phyloP scores from a whole-genome alignment of 1,140 invertebrate genomes.

The Drosophila lowei region DNA sequence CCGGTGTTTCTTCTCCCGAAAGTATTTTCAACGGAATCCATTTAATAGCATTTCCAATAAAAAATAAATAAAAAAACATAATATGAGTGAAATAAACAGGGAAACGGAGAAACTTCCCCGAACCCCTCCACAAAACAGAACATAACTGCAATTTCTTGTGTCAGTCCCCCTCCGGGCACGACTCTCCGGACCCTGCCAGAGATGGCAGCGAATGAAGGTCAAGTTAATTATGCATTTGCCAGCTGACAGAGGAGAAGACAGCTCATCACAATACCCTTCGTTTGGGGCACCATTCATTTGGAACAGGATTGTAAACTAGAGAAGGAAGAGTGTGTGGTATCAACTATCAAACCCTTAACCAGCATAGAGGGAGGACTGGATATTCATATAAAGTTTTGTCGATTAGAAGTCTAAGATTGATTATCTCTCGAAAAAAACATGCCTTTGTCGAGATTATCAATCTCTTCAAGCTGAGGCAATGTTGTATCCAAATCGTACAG shows the following conservation, averaged over 20 bases:
- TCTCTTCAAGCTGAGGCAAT: too few species aligned
- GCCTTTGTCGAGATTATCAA: too few species aligned
- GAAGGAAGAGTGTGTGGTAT: too few species aligned
- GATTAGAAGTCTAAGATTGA: too few species aligned
- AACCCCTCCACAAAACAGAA: too few species aligned
- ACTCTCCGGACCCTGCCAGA: too few species aligned
- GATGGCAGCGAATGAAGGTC: slow-evolving; percentile 50
- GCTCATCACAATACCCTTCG: too few species aligned
- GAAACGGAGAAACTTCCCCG: slow-evolving; percentile 4
- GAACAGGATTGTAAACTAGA: slow-evolving; percentile 4
- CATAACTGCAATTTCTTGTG: slow-evolving; percentile 48
- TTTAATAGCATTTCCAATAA: slow-evolving; percentile 47
- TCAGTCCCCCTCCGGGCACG: background rate
- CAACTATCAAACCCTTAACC: too few species aligned
- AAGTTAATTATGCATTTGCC: slow-evolving; percentile 75
- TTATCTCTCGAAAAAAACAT: too few species aligned
- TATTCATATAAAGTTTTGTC: too few species aligned
- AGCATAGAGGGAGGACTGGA: too few species aligned
- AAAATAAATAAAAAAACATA: slow-evolving; percentile 27
- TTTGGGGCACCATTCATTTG: background rate
- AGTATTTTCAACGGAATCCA: slow-evolving; percentile 45
- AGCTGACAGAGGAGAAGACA: slow-evolving; percentile 43
- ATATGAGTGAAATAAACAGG: slow-evolving; percentile 8
- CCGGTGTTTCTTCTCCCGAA: slow-evolving; percentile 33
- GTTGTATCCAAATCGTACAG: too few species aligned